These are phyloP conservation scores for Hestina assimilis DNA, from an alignment of 1,140 invertebrate genomes.

Conservation along the genomic window DNA sequence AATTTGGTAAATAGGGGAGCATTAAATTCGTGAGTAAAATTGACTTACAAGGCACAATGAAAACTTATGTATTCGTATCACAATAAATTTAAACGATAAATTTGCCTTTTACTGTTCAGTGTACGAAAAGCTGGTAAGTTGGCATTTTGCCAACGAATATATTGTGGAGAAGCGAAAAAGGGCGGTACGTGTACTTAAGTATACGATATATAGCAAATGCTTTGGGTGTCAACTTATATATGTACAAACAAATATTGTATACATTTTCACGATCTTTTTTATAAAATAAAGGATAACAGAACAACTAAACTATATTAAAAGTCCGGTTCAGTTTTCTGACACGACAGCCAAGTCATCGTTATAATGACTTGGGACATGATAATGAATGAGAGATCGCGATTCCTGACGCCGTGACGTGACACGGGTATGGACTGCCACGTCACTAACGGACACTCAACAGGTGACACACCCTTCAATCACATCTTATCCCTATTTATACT, in stretches of 20 bases:
- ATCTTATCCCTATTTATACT: not conserved
- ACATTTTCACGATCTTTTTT: too few species aligned
- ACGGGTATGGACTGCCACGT: not conserved
- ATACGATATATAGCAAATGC: too few species aligned
- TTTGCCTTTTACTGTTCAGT: slow-evolving; percentile 17
- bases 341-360: not conserved
- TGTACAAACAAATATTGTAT: too few species aligned
- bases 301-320: too few species aligned
- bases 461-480: not conserved
- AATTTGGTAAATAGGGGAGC: too few species aligned
- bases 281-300: too few species aligned
- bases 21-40: not conserved
- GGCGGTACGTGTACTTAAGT: too few species aligned
- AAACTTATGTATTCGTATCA: slow-evolving; percentile 4
- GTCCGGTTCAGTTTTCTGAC: too few species aligned
- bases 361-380: not conserved
- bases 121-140: slow-evolving; percentile 9
- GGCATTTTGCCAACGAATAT: slow-evolving; percentile 3
- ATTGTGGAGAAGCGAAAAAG: slow-evolving; percentile 7
- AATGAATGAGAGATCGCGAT: not conserved
- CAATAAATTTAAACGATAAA: slow-evolving; percentile 9
- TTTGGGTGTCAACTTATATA: too few species aligned
- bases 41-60: not conserved
- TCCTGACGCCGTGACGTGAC: not conserved
- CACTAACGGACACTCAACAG: slow-evolving; percentile 7